These are phyloP conservation scores for Pachyuromys duprasi DNA, from an alignment of 2,797 vertebrate genomes.

Conservation along the genomic window DNA sequence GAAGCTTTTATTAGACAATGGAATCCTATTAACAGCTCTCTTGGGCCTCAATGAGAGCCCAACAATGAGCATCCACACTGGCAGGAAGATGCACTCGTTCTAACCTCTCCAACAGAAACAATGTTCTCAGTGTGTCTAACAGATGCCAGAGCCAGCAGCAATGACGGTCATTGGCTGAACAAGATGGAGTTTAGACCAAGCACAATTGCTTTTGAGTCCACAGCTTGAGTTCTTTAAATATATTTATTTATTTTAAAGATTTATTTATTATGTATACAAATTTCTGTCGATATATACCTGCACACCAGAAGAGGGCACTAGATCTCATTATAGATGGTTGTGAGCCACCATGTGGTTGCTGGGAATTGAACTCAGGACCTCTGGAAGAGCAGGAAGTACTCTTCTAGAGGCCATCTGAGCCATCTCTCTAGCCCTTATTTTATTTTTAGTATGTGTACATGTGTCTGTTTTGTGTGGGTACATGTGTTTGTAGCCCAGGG, in stretches of 20 bases:
- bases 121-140: rapidly evolving
- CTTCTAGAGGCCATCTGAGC: no score
- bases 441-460: background rate
- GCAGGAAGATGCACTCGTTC: background rate
- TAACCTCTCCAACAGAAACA: background rate
- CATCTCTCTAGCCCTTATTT: no score
- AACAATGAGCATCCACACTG: background rate
- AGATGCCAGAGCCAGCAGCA: rapidly evolving
- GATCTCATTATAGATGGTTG: no score
- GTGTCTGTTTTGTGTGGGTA: background rate
- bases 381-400: no score
- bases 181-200: rapidly evolving
- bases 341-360: no score
- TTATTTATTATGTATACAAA: no score
- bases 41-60: background rate
- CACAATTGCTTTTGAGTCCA: background rate
- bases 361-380: no score
- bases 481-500: background rate
- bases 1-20: background rate
- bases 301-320: no score
- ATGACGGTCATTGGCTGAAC: rapidly evolving
- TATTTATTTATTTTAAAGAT: no score
- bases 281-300: no score
- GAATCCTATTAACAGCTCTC: background rate
- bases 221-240: background rate